Percentiles rank a stretch among this genome's conserved stretches.
phyloP scores from a whole-genome alignment of 1,140 invertebrate genomes.

The Sweltsa coloradensis region DNA sequence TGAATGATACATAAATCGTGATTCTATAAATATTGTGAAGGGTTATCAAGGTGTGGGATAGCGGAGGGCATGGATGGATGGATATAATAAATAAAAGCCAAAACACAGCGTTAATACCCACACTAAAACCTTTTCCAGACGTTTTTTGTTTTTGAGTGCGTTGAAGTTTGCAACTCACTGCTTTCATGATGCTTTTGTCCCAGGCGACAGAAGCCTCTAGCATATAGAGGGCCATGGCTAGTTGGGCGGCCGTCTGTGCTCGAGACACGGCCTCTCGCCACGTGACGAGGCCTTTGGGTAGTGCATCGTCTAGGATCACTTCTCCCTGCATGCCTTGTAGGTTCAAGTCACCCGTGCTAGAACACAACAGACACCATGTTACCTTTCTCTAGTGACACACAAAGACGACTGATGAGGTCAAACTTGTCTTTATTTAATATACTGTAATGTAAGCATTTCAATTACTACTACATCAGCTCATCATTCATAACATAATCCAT shows the following conservation, averaged over 20 bases:
- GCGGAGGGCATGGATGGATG: not conserved
- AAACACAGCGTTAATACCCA: conserved; percentile 16
- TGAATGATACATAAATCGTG: too few species aligned
- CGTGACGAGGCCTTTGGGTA: conserved; percentile 57
- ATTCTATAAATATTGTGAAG: not conserved
- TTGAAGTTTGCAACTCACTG: conserved; percentile 50
- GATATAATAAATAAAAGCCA: conserved; percentile 11
- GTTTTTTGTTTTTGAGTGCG: not conserved
- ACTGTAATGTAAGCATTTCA: too few species aligned
- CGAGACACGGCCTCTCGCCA: conserved; percentile 81
- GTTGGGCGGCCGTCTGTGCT: conserved; percentile 73
- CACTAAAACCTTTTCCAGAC: conserved; percentile 14
- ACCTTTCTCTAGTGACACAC: not conserved
- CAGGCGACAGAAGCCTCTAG: conserved; percentile 87
- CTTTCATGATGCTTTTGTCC: conserved; percentile 99
- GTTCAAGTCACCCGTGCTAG: conserved; percentile 41
- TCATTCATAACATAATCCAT: too few species aligned
- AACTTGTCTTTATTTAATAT: too few species aligned
- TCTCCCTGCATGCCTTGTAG: conserved; percentile 36
- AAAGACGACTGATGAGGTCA: too few species aligned
- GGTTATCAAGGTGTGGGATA: not conserved
- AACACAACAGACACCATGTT: too few species aligned
- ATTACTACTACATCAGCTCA: too few species aligned
- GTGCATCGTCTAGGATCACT: conserved; percentile 28
- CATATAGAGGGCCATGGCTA: conserved; percentile 81